Base-by-base conservation (phyloP, 2,797 vertebrate genomes). In the Thunnus albacares region DNA sequence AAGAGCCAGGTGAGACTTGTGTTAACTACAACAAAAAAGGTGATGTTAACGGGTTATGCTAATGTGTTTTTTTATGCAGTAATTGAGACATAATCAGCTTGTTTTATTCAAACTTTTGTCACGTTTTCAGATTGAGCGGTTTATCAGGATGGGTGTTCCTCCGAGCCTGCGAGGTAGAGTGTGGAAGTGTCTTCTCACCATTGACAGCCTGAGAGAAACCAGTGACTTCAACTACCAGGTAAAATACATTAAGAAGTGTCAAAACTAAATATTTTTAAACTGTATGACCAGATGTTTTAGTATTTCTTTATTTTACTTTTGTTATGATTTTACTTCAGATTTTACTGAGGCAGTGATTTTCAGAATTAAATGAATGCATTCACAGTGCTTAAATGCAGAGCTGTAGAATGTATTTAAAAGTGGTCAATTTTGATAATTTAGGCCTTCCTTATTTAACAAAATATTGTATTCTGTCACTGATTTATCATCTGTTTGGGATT, bases 221-320 rank as follows among this genome's bases (percentile, higher is more conserved):
- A 93, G 89, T 61, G 75, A 87, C 56, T 95, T 95, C 74, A 94
- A 80, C 88, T 96, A 96, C 65, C 94, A 95, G 95, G 95, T 96
- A 69, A 41, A 51, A 6, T 38, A 26, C 47, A 17, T 0, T 33
- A 5, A 61, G 18, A 43, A 8, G 1, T 20, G 8, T 8, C 8
- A 6, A 22, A 43, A 58, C 17, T 8, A n/a, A 45, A 56, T 8
- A 2, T 5, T 30, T 30, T 20, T 6, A 11, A 53, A 22, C 2
- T 17, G 17, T 55, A 5, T 14, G 18, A 12, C 45, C 4, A 24
- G 43, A 22, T 51, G 22, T 57, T 43, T 49, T 35, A 33, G 28
- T 3, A 30, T 55, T 55, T 41, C 20, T 67, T 53, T 6, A 33
- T 33, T 45, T 45, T 13, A 45, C 13, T 30, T 10, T 33, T 33